Evolutionary conservation across 1,140 invertebrate species (phyloP), one percentile per base, ranked within the genome.

Genomic region (Centruroides vittatus): DNA sequence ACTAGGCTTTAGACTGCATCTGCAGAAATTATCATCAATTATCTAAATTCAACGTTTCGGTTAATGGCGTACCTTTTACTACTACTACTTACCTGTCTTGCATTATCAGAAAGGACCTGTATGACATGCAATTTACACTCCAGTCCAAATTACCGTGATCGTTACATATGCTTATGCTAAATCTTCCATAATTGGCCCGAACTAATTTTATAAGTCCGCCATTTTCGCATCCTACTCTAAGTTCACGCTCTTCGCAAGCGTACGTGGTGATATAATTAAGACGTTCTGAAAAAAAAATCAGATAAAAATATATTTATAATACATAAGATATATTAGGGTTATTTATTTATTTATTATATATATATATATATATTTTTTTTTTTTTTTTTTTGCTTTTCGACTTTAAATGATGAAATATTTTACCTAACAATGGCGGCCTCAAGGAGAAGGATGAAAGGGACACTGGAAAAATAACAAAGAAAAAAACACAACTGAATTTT

Each of bases 151-250:
- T 86, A 61, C 92, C 92, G 72, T 93, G 86, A 71, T 93, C 89
- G 75, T 97, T 97, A 79, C 93, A 97, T 72, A 95, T 91, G 69
- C 88, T 90, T 75, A 96, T 91, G 62, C 89, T 93, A 77, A 93
- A 96, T 65, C 93, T 82, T 53, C 93, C 93, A 74, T 95, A 97
- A 79, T 95, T 95, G 65, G 93, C 93, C 65, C 92, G 82, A 70
- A 93, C 89, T 63, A 97, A 79, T 70, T 92, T 86, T 67, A 97
- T 96, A 53, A 92, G 77, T 70, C 89, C 84, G 6, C 87, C 89
- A 58, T 87, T 84, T 57, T 84, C 83, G 76, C 93, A 97, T 68
- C 86, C 83, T 63, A 97, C 87, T 71, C 84, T 83, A 69, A 97
- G 77, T 57, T 83, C 85, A 73, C 89, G 89, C 62, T 89, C 89